phyloP scores from a whole-genome alignment of 2,797 vertebrate genomes.

The Merluccius polli region DNA sequence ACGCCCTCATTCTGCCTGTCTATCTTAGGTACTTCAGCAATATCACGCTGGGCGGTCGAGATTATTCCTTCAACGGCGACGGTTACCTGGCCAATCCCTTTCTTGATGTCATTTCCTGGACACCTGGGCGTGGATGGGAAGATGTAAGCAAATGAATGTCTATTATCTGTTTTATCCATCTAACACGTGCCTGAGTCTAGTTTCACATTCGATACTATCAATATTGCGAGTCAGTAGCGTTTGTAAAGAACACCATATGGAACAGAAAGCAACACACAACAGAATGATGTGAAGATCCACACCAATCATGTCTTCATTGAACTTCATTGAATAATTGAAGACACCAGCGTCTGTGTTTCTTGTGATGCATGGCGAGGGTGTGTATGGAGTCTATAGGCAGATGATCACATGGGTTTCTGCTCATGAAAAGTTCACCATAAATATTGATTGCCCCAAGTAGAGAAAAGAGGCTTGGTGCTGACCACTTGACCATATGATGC shows the following conservation, averaged over 20 bases:
- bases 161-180: neutral
- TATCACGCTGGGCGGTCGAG: slow-evolving; percentile 87
- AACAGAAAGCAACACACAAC: slow-evolving; percentile 16
- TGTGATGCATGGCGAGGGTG: slow-evolving; percentile 20
- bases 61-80: slow-evolving; percentile 89
- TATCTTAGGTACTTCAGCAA: slow-evolving; percentile 90
- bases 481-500: slow-evolving; percentile 36
- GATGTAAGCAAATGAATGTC: slow-evolving; percentile 78
- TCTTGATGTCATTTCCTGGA: slow-evolving; percentile 91
- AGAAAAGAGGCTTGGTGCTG: slow-evolving; percentile 28
- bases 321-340: neutral
- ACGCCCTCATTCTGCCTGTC: neutral
- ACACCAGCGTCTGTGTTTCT: slow-evolving; percentile 23
- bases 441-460: slow-evolving; percentile 40
- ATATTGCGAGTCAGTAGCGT: neutral
- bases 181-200: neutral
- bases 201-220: neutral
- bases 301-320: neutral
- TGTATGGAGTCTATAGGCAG: slow-evolving; percentile 27
- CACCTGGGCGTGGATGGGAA: slow-evolving; percentile 88
- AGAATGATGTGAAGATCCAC: neutral
- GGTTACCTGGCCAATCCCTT: slow-evolving; percentile 92
- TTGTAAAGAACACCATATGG: slow-evolving; percentile 17
- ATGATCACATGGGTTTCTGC: slow-evolving; percentile 34
- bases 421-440: slow-evolving; percentile 52